A percentile compares a stretch with the other conserved stretches of the same genome.
phyloP scores from a whole-genome alignment of 2,888 invertebrate genomes.

The Bimastos eiseni region DNA sequence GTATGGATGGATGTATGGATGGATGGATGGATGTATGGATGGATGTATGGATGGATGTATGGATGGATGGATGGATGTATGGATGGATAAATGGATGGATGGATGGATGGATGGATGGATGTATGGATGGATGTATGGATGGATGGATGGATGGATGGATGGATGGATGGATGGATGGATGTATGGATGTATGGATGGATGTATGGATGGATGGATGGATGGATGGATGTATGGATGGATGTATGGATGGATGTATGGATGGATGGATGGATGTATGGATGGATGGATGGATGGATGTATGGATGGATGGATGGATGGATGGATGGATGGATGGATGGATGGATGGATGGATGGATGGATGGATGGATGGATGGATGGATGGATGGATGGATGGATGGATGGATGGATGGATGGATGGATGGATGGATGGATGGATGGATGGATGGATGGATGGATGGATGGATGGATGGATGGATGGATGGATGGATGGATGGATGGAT shows the following conservation, averaged over 20 bases:
- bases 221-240: background rate
- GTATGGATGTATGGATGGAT: background rate
- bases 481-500: too few species aligned
- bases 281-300: background rate
- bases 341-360: background rate
- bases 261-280: background rate
- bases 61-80: too few species aligned
- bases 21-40: too few species aligned
- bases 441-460: too few species aligned
- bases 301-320: conserved; percentile 13
- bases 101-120: too few species aligned
- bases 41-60: too few species aligned
- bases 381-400: background rate
- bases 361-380: background rate
- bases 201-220: background rate
- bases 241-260: background rate
- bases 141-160: conserved; percentile 15
- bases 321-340: background rate
- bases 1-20: too few species aligned
- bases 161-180: background rate
- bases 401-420: background rate
- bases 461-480: too few species aligned
- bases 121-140: background rate
- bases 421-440: too few species aligned
- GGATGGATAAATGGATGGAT: too few species aligned